Evolutionary conservation across 2,113 vertebrate genomes (phyloP).

Genomic region (Upupa epops): DNA sequence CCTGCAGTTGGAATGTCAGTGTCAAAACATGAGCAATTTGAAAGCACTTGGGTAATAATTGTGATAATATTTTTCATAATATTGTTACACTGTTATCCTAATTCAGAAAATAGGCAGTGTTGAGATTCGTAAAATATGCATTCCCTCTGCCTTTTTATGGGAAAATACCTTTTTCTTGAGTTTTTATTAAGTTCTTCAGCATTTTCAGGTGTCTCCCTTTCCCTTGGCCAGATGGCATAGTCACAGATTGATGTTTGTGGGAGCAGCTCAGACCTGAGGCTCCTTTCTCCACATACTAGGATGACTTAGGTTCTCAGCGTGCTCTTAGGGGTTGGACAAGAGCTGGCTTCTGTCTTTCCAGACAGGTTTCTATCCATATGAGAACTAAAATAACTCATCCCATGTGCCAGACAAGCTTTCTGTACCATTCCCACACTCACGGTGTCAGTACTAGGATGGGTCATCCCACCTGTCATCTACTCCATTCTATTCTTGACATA

Average conservation of each 20-base stretch:
- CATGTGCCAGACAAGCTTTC: background rate
- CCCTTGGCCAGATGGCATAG: background rate
- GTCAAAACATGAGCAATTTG: background rate
- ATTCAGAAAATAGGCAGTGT: background rate
- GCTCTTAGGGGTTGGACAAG: background rate
- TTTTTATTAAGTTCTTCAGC: background rate
- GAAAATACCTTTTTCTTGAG: background rate
- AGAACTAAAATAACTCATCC: background rate
- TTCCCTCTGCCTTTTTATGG: background rate
- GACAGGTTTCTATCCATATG: rapidly evolving
- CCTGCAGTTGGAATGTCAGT: background rate
- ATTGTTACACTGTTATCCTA: background rate
- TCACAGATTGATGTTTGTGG: rapidly evolving
- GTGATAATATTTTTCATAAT: background rate
- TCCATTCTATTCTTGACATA: background rate
- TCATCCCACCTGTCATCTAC: background rate
- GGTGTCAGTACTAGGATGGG: rapidly evolving
- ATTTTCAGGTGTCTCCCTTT: background rate
- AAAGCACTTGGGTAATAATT: background rate
- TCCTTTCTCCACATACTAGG: rapidly evolving
- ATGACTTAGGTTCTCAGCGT: rapidly evolving
- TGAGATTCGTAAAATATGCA: background rate
- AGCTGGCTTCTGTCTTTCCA: background rate
- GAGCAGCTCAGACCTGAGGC: background rate
- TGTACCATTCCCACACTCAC: background rate